phyloP scores from a whole-genome alignment of 2,797 vertebrate genomes.

The Threskiornis aethiopicus region DNA sequence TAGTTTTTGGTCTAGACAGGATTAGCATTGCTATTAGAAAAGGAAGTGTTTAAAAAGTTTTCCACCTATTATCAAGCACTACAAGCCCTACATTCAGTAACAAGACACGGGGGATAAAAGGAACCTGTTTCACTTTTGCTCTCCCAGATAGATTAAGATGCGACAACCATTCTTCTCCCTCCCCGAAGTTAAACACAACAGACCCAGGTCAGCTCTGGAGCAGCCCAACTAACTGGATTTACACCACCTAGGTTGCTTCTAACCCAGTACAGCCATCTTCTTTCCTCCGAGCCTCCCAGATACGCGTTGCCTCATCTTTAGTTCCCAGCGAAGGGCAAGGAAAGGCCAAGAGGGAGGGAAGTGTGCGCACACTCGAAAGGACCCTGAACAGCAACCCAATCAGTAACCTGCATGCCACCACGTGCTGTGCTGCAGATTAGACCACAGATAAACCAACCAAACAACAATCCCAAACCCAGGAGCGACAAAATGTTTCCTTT shows the following conservation, averaged over 20 bases:
- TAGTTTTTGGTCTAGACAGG: conserved; percentile 86
- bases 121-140: conserved; percentile 60
- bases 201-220: conserved; percentile 27
- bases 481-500: conserved; percentile 90
- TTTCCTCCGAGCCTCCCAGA: background rate
- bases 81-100: conserved; percentile 87
- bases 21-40: conserved; percentile 79
- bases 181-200: conserved; percentile 3
- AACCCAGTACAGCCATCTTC: conserved; percentile 9
- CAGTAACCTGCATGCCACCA: conserved; percentile 48
- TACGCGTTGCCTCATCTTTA: background rate
- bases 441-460: conserved; percentile 76
- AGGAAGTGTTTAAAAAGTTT: conserved; percentile 75
- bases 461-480: conserved; percentile 75
- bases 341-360: conserved; percentile 39
- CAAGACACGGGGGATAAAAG: conserved; percentile 75
- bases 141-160: conserved; percentile 64
- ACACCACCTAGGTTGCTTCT: background rate
- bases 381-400: conserved; percentile 60
- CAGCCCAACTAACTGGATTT: conserved; percentile 24
- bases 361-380: conserved; percentile 34
- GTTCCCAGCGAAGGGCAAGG: conserved; percentile 36
- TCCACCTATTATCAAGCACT: conserved; percentile 78
- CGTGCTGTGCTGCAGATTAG: conserved; percentile 58
- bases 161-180: conserved; percentile 10